Conservation (phyloP, 2,888 invertebrate species). For the Cerastis leucographa region DNA sequence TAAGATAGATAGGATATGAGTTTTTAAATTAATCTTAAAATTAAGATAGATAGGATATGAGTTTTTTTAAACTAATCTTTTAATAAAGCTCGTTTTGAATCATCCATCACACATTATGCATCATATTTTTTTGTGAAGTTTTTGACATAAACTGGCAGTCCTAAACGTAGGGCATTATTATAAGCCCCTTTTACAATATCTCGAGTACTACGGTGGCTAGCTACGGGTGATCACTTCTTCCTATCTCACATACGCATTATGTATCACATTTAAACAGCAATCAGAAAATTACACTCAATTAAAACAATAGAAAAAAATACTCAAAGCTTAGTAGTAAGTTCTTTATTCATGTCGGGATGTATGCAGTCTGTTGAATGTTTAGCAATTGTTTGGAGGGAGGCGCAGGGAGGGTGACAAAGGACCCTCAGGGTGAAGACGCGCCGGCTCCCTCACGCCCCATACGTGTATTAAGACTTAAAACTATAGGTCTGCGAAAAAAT, state of each 20-base stretch:
- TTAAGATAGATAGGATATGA: not conserved
- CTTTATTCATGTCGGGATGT: constrained; percentile 54
- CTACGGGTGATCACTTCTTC: no score
- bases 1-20: not conserved
- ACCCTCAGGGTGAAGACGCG: constrained; percentile 79
- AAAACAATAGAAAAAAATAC: constrained; percentile 45
- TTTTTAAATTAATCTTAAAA: not conserved
- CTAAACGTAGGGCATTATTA: not conserved
- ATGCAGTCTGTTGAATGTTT: constrained; percentile 72
- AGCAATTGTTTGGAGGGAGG: constrained; percentile 78
- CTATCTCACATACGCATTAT: not conserved
- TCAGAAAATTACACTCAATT: constrained; percentile 34
- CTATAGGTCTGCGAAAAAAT: constrained; percentile 51
- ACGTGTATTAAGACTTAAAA: constrained; percentile 48
- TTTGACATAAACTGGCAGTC: not conserved
- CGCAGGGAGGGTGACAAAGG: constrained; percentile 82
- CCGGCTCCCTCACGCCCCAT: constrained; percentile 62
- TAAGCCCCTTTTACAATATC: not conserved
- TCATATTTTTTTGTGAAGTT: not conserved
- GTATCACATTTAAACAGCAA: constrained; percentile 9
- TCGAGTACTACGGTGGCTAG: not conserved
- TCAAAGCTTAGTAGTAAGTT: constrained; percentile 55
- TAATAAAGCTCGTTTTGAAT: not conserved
- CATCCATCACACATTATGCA: not conserved
- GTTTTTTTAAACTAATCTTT: not conserved